Evolutionary conservation across 2,113 vertebrate genomes (phyloP), one percentile per base, ranked within the genome.

Genomic region (Bos indicus): DNA sequence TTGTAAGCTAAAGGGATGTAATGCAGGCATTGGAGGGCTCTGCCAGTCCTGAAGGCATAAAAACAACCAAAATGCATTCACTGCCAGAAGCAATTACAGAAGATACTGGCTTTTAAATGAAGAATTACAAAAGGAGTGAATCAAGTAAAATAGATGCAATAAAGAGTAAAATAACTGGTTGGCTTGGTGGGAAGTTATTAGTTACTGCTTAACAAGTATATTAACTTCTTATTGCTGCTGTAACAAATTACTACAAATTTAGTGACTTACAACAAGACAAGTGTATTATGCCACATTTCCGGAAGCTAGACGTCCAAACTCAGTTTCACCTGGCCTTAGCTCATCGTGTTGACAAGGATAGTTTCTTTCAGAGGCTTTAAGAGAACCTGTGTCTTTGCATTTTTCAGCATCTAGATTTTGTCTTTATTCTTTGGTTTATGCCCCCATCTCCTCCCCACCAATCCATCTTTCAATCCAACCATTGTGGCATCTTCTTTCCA

Each of bases 281-380:
- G 88, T n/a, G 3, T 56, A 93, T 51, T 85, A 54, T 9, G 7
- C 36, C 40, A 40, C 0, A 10, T 0, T 90, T 90, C 30, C 17
- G 0, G 57, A 80, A 5, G 2, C 17, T 48, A 17, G 16, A 88
- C 11, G 2, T 86, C n/a, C 56, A 40, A 82, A 74, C 15, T 91
- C 3, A 60, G 0, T 43, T 84, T 33, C 21, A 90, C 1, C n/a
- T 10, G 62, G 40, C 12, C 7, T 67, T 60, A 30, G 40, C 4
- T 54, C 40, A 82, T 0, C 0, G 2, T 3, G 5, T 84, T 8
- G 11, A 9, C 26, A 17, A 2, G 8, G 17, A 7, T 91, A 3
- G 7, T 78, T 87, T 3, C 4, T 67, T 25, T 4, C 10, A 3
- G 7, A 57, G 3, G 1, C 1, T 54, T 0, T 9, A 36, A 46